These are phyloP conservation scores for Pelochelys cantorii DNA, from an alignment of 2,797 vertebrate genomes.

Conservation along the genomic window DNA sequence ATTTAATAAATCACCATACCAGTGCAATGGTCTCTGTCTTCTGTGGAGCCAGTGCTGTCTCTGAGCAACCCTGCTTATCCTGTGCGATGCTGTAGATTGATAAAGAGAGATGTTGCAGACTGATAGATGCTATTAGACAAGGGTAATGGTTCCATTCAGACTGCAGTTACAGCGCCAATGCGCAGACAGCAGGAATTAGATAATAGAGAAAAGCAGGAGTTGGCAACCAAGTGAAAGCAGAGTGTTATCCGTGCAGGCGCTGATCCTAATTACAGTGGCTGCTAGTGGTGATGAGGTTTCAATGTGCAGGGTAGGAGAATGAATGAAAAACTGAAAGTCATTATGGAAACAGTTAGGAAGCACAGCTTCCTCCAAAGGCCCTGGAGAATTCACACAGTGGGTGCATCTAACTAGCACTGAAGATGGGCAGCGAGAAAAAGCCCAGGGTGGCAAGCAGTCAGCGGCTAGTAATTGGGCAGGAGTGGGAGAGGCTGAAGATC, in stretches of 20 bases:
- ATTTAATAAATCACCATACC: rapidly evolving
- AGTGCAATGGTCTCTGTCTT: background rate
- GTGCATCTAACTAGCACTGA: background rate
- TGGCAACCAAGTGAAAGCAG: background rate
- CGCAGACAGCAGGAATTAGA: background rate
- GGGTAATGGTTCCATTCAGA: background rate
- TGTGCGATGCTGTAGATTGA: background rate
- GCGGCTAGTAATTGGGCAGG: background rate
- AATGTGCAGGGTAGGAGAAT: background rate
- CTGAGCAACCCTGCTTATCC: background rate
- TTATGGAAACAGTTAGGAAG: background rate
- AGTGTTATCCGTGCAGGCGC: background rate
- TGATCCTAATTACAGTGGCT: background rate
- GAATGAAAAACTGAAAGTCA: background rate
- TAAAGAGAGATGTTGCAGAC: background rate
- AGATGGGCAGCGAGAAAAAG: background rate
- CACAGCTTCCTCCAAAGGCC: background rate
- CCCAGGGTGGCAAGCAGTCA: background rate
- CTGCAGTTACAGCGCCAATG: background rate
- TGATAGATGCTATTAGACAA: background rate
- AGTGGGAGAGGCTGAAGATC: background rate
- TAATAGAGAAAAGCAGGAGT: background rate
- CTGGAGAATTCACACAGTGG: background rate
- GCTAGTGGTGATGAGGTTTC: background rate
- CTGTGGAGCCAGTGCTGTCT: background rate